These are phyloP conservation scores for Meteorus cinctellus DNA, from an alignment of 2,888 invertebrate genomes.

Conservation along the genomic window DNA sequence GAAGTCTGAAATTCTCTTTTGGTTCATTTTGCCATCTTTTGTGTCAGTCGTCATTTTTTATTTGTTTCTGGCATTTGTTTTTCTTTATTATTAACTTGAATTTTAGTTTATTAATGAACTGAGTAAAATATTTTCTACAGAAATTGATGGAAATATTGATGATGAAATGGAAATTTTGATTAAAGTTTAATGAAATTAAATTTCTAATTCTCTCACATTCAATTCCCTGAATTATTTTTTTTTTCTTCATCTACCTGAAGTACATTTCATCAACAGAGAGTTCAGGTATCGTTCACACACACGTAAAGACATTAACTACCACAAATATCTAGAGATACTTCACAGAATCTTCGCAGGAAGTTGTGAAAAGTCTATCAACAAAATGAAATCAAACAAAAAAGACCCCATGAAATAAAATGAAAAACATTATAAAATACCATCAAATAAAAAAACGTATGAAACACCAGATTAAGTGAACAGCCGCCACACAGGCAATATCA, in stretches of 20 bases:
- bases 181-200: too few species aligned
- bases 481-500: too few species aligned
- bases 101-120: background rate
- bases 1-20: constrained; percentile 35
- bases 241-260: background rate
- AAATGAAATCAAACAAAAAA: background rate
- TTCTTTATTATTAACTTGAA: background rate
- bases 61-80: background rate
- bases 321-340: background rate
- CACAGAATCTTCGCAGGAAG: background rate
- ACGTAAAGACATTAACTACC: too few species aligned
- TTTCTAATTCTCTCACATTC: too few species aligned
- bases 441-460: background rate
- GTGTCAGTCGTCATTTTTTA: background rate
- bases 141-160: too few species aligned
- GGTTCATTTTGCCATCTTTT: background rate
- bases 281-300: too few species aligned
- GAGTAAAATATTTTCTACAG: too few species aligned
- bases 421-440: too few species aligned
- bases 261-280: too few species aligned
- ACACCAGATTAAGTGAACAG: too few species aligned
- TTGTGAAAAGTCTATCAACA: constrained; percentile 13
- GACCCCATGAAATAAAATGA: constrained; percentile 16
- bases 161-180: too few species aligned
- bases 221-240: background rate